Evolutionary conservation across 2,113 vertebrate genomes (phyloP).

Genomic region (Chlamydotis undulata): DNA sequence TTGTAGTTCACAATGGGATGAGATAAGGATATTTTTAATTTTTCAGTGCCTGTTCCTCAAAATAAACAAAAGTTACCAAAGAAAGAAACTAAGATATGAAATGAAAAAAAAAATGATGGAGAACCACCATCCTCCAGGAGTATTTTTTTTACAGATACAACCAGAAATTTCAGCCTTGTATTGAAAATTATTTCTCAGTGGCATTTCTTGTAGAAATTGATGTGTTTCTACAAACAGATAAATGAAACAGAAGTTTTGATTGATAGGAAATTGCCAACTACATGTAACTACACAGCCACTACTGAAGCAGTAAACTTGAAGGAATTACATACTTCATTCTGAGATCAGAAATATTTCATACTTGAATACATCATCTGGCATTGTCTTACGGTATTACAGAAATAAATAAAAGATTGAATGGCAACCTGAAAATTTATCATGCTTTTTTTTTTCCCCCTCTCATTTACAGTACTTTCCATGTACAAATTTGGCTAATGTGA

Average conservation of each 20-base stretch:
- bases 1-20: not conserved
- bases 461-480: not conserved
- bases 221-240: not conserved
- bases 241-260: not conserved
- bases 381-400: not conserved
- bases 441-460: accelerated
- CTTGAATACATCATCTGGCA: not conserved
- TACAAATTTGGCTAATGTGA: not conserved
- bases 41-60: not conserved
- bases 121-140: not conserved
- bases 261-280: not conserved
- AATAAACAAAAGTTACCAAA: not conserved
- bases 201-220: not conserved
- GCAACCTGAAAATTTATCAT: not conserved
- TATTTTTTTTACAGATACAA: not conserved
- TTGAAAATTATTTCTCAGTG: not conserved
- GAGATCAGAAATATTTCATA: not conserved
- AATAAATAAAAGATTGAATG: not conserved
- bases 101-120: not conserved
- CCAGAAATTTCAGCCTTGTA: not conserved
- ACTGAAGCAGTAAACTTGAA: not conserved
- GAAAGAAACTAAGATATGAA: not conserved
- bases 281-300: not conserved
- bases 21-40: not conserved
- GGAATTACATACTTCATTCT: not conserved